Evolutionary conservation across 2,888 invertebrate species (phyloP), one percentile per base, ranked within the genome.

Genomic region (Leptodirus hochenwartii): DNA sequence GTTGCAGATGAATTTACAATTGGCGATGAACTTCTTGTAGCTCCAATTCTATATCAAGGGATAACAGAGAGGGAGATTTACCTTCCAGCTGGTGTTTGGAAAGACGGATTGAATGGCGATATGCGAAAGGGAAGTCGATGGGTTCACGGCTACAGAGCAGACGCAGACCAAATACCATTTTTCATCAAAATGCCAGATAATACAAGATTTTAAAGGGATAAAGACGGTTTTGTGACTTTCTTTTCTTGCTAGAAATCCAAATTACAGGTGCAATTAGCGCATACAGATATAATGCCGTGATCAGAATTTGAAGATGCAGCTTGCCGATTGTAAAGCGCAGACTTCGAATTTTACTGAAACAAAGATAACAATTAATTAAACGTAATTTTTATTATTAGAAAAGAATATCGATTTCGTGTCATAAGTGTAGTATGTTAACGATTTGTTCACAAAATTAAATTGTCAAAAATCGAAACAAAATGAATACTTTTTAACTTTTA

Each of bases 61-160:
- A 63, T 69, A 22, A 68, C 70, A 15, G 69, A 73, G 38, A 62
- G 78, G 37, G 88, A 79, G 59, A 79, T 93, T 33, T 90, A 90
- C 48, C 61, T 88, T 15, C 90, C 90, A 1, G 76, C 76, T 15
- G 95, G 91, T 0, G 77, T 85, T 1, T 93, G 93, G 93, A 78
- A 76, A 46, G 88, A 91, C 47, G 87, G 87, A 9, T 80, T 85
- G 41, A 84, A 85, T 49, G 77, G 78, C 0, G 82, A 81, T 14
- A 61, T 80, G 23, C 66, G 84, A 17, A 85, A 87, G 46, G 88
- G 90, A 82, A 85, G 75, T 39, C 67, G 87, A 36, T 88, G 87
- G 88, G 78, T 90, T 48, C 85, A 87, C 48, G 77, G 78, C 45
- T 87, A 88, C 51, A 65, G 67, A 42, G 84, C 85, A 6, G 74